Percentiles rank a stretch among this genome's conserved stretches.
Conservation (phyloP, 2,113 vertebrate genomes). For the Typhlomys cinereus region DNA sequence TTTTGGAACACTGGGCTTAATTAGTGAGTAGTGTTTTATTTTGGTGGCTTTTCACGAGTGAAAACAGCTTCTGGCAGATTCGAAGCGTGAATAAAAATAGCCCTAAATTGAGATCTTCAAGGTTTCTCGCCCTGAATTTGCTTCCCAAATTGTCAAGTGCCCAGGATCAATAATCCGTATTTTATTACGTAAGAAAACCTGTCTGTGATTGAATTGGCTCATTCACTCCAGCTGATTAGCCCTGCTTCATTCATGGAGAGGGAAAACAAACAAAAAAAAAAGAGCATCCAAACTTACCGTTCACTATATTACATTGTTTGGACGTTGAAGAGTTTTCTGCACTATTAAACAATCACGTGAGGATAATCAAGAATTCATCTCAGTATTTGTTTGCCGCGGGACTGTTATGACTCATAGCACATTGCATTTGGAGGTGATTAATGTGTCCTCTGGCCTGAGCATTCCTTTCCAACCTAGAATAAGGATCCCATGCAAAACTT, state of each 20-base stretch:
- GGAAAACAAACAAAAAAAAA: no score
- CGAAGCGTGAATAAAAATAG: background rate
- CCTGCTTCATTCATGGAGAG: conserved; percentile 17
- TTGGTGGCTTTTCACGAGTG: background rate
- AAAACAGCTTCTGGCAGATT: background rate
- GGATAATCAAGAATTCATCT: background rate
- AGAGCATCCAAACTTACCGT: background rate
- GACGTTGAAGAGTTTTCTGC: background rate
- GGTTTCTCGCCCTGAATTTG: conserved; percentile 20
- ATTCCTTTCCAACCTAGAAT: background rate
- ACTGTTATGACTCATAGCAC: background rate
- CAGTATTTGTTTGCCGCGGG: conserved; percentile 1
- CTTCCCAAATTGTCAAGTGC: conserved; percentile 12
- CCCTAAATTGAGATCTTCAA: background rate
- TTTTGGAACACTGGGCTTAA: background rate
- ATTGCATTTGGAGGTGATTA: background rate
- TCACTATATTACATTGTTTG: background rate
- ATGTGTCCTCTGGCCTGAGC: background rate
- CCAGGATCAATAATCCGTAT: conserved; percentile 68
- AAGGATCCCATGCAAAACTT: background rate
- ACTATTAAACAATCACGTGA: background rate
- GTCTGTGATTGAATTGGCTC: conserved; percentile 66
- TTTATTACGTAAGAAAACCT: conserved; percentile 59
- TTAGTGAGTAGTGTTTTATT: background rate
- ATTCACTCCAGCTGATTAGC: conserved; percentile 49